These are phyloP conservation scores for Globia sparganii DNA, from an alignment of 2,888 invertebrate genomes.

Conservation along the genomic window DNA sequence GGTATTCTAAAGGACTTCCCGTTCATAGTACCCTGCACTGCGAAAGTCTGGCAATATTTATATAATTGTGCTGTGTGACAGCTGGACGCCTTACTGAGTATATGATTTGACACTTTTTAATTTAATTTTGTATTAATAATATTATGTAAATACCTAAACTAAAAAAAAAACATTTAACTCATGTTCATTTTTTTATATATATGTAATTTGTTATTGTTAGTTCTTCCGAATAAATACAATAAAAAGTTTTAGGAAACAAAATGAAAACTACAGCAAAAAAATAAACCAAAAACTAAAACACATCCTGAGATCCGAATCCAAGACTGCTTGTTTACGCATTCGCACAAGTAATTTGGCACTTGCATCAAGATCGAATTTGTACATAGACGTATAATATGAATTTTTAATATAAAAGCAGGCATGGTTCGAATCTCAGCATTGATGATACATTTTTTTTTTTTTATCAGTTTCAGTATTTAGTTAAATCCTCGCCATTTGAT, in stretches of 20 bases:
- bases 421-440: not conserved
- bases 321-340: not conserved
- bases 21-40: slow-evolving; percentile 46
- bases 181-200: not conserved
- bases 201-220: not conserved
- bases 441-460: not conserved
- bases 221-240: not conserved
- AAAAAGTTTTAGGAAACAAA: not conserved
- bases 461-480: not conserved
- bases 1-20: slow-evolving; percentile 35
- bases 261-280: not conserved
- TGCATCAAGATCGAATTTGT: not conserved
- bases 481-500: not conserved
- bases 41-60: slow-evolving; percentile 62
- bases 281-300: not conserved
- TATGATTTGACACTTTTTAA: slow-evolving; percentile 68
- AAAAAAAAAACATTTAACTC: not conserved
- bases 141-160: not conserved
- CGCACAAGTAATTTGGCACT: not conserved
- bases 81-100: slow-evolving; percentile 68
- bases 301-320: slow-evolving; percentile 1
- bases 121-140: not conserved
- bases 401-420: not conserved
- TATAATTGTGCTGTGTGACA: slow-evolving; percentile 38
- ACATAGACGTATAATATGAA: no score